phyloP scores from a whole-genome alignment of 2,888 invertebrate species.

The Gastrophysa polygoni region DNA sequence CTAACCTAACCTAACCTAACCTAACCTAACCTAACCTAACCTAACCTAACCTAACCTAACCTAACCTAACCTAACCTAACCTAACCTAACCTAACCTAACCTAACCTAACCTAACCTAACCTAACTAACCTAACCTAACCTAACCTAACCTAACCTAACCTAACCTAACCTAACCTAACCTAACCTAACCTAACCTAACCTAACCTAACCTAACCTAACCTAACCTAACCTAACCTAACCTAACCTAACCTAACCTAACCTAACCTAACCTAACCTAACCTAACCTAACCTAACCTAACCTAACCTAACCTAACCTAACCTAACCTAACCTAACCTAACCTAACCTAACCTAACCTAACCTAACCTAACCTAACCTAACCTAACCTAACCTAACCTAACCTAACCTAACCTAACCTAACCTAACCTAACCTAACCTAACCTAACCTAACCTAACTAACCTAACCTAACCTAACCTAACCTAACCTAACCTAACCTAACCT shows the following conservation, averaged over 20 bases:
- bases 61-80: slow-evolving; percentile 11
- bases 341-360: slow-evolving; percentile 14
- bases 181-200: slow-evolving; percentile 12
- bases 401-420: slow-evolving; percentile 12
- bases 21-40: slow-evolving; percentile 29
- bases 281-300: slow-evolving; percentile 13
- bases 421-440: slow-evolving; percentile 13
- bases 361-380: slow-evolving; percentile 12
- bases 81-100: slow-evolving; percentile 11
- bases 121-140: slow-evolving; percentile 7
- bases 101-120: slow-evolving; percentile 2
- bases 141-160: slow-evolving; percentile 11
- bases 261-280: slow-evolving; percentile 12
- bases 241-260: slow-evolving; percentile 13
- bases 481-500: slow-evolving; percentile 12
- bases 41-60: background rate
- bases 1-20: slow-evolving; percentile 29
- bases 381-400: slow-evolving; percentile 13
- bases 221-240: slow-evolving; percentile 13
- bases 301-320: slow-evolving; percentile 12
- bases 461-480: slow-evolving; percentile 13
- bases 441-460: slow-evolving; percentile 13
- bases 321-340: slow-evolving; percentile 13
- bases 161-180: slow-evolving; percentile 14
- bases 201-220: slow-evolving; percentile 12